Conservation (phyloP, 2,797 vertebrate genomes). For the Sarcoramphus papa region DNA sequence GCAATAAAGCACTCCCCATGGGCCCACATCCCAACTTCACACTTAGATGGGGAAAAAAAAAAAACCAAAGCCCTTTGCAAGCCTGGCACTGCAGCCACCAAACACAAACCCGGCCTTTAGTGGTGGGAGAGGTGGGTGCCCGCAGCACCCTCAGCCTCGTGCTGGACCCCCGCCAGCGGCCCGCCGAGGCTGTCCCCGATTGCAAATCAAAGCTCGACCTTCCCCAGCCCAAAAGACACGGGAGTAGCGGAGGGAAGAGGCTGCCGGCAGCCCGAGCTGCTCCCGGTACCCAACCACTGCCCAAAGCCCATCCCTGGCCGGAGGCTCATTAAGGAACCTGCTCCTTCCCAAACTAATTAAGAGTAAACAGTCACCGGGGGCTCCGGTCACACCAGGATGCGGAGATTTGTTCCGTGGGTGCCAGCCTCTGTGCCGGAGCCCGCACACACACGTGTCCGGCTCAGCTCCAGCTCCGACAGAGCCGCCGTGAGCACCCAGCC, state of each 20-base stretch:
- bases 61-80: background rate
- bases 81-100: no score
- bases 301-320: background rate
- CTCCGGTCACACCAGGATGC: background rate
- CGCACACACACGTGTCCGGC: accelerated
- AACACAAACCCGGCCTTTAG: background rate
- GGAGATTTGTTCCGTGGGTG: accelerated
- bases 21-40: accelerated
- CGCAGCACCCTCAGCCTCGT: accelerated
- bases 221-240: accelerated
- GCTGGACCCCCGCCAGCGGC: background rate
- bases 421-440: background rate
- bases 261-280: background rate
- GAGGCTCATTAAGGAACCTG: background rate
- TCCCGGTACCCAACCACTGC: accelerated
- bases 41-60: accelerated
- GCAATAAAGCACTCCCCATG: background rate
- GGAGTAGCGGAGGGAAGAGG: background rate
- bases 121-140: background rate
- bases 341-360: background rate
- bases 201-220: background rate
- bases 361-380: accelerated
- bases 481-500: background rate
- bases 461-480: background rate
- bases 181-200: accelerated